A percentile compares a stretch with the other conserved stretches of the same genome.
phyloP scores from a whole-genome alignment of 2,888 invertebrate genomes.

The Erpobdella octoculata region DNA sequence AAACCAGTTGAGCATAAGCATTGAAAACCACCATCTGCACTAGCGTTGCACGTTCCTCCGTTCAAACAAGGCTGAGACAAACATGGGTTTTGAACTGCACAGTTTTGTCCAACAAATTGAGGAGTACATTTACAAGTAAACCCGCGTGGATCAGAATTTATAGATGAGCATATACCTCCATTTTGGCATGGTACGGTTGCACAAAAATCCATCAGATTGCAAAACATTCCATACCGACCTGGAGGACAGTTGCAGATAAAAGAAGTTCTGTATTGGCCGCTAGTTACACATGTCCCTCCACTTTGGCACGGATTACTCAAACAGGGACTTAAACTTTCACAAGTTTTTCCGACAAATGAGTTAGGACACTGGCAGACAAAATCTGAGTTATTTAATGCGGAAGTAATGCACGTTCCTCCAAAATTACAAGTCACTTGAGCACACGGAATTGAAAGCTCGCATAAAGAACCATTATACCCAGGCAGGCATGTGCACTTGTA shows the following conservation, averaged over 20 bases:
- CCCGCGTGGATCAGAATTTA: not conserved
- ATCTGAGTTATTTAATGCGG: conserved; percentile 29
- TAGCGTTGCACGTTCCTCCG: not conserved
- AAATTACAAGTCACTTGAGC: conserved; percentile 24
- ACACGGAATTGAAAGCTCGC: conserved; percentile 35
- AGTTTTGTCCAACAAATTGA: conserved; percentile 16
- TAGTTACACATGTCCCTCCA: conserved; percentile 37
- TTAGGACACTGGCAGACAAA: conserved; percentile 30
- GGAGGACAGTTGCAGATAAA: not conserved
- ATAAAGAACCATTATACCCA: conserved; percentile 41
- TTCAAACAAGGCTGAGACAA: not conserved
- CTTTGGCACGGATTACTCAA: conserved; percentile 36
- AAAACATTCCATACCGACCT: not conserved
- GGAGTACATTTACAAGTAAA: not conserved
- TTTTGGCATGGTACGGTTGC: not conserved
- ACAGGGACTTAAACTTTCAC: not conserved
- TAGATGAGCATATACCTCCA: not conserved
- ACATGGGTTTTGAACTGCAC: conserved; percentile 16
- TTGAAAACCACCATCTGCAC: not conserved
- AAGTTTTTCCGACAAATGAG: conserved; percentile 34
- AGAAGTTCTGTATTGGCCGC: not conserved
- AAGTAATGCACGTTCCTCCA: conserved; percentile 19
- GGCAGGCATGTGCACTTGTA: conserved; percentile 42
- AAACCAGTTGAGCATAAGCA: not conserved
- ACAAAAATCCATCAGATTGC: not conserved